Evolutionary conservation across 2,113 vertebrate species (phyloP), one percentile per base, ranked within the genome.

Genomic region (Ibidorhyncha struthersii): DNA sequence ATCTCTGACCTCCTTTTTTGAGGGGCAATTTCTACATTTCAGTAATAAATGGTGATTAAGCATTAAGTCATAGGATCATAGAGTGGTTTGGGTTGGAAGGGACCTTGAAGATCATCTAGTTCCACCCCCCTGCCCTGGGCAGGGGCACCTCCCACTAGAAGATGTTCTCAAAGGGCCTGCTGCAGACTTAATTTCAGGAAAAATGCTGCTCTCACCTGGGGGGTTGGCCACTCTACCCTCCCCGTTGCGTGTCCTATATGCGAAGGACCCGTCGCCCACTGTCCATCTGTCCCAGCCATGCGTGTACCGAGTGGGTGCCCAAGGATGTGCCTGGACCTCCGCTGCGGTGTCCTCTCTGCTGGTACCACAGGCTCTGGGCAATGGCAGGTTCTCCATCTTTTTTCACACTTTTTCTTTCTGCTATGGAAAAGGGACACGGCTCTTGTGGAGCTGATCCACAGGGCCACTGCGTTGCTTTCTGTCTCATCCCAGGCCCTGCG

Each of bases 391-490:
- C 40, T 47, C 74, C 15, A 1, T 2, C 5, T 3, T 8, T 49
- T 49, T 66, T 8, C 23, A 50, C 8, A 8, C 30, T 56, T 80
- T 72, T 89, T 62, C 41, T 14, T 65, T 56, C 50, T 34, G 74
- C 38, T 62, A 0, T 22, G 55, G 8, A 26, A 23, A 61, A 70
- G 38, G 38, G 38, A 43, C 0, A 2, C 0, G 6, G 26, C 26
- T 58, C 12, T 18, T 8, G 13, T 10, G 63, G 47, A 47, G 47
- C 61, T 25, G 70, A 38, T 22, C 18, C 20, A 3, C 3, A 15
- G 49, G 50, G 36, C 10, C 34, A 9, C 62, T 29, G 45, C 62
- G 40, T 52, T 47, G 38, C 55, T 69, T n/a, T 20, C 52, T 22
- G 1, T 32, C 67, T 40, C 41, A 30, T 26, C 59, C 36, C n/a